Base-by-base conservation (phyloP, 1,140 invertebrate genomes). In the Chironomus tepperi region DNA sequence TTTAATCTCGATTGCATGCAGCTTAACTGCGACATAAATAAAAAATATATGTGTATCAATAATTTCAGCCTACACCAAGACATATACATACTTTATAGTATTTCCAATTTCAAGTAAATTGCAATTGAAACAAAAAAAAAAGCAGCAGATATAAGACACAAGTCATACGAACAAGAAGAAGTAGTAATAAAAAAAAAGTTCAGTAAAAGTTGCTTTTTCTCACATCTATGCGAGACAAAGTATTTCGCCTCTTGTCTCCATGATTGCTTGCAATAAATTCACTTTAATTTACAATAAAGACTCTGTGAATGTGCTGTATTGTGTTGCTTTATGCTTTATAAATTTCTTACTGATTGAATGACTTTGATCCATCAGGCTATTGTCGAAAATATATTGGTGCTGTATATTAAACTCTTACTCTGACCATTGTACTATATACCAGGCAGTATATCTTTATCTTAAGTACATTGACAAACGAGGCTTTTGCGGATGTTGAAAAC, bases 121-220 rank as follows among this genome's bases (percentile, higher is more conserved):
- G 65, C 65, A 70, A 70, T 70, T 70, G 24, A 21, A 70, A 70
- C 65, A 3, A 7, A 16, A 18, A 8, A 19, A 70, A 70, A 15
- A n/a, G 15, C 0, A 57, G 7, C 2, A 47, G 43, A 10, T 47
- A 3, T n/a, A 57, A 57, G 47, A n/a, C 24, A 57, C 12, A 15
- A 57, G 47, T 12, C 3, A 57, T n/a, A 57, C 12, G 10, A 57
- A 15, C 47, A 57, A n/a, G n/a, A 5, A 18, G 19, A 19, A 19
- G n/a, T 2, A 10, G n/a, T n/a, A 57, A 2, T 57, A 2, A 16
- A n/a, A 16, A 18, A 67, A 67, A 67, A 67, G n/a, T 18, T 67
- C 64, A 67, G 64, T 67, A 67, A 67, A 67, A 67, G 64, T 67
- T 67, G 64, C 64, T 18, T 57, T 57, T 57, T 57, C n/a, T 57